A percentile compares a stretch with the other conserved stretches of the same genome.
phyloP scores from a whole-genome alignment of 2,888 invertebrate genomes.

The Tethea ocularis region DNA sequence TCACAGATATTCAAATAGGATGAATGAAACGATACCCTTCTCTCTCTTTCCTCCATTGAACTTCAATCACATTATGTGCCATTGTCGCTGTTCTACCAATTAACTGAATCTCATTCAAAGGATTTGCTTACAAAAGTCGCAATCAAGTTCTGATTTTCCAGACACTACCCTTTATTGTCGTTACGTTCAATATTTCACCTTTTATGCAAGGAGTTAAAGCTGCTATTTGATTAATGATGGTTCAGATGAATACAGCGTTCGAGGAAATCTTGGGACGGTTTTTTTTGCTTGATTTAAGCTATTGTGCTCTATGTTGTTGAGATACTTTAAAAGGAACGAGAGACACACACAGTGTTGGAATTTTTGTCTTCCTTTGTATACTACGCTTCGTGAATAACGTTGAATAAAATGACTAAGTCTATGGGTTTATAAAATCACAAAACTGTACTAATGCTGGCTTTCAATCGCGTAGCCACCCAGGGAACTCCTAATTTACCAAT shows the following conservation, averaged over 20 bases:
- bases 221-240: conserved; percentile 30
- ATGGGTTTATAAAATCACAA: neutral
- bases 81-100: conserved; percentile 50
- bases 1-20: neutral
- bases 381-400: neutral
- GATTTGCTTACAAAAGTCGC: conserved; percentile 51
- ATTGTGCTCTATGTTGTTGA: conserved; percentile 27
- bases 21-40: neutral
- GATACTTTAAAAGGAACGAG: conserved; percentile 19
- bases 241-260: neutral
- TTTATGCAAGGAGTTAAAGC: conserved; percentile 26
- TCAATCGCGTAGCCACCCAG: too few relatives aligned
- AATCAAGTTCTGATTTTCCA: conserved; percentile 40
- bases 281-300: conserved; percentile 35
- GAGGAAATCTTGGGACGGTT: neutral
- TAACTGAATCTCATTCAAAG: conserved; percentile 40
- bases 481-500: too few relatives aligned
- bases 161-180: conserved; percentile 25
- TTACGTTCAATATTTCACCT: conserved; percentile 31
- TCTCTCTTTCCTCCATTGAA: neutral
- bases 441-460: too few relatives aligned
- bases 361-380: neutral
- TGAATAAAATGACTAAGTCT: neutral
- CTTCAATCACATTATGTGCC: conserved; percentile 15
- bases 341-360: neutral